Evolutionary conservation across 2,888 invertebrate genomes (phyloP).

Genomic region (Drosophila trichaetosa): DNA sequence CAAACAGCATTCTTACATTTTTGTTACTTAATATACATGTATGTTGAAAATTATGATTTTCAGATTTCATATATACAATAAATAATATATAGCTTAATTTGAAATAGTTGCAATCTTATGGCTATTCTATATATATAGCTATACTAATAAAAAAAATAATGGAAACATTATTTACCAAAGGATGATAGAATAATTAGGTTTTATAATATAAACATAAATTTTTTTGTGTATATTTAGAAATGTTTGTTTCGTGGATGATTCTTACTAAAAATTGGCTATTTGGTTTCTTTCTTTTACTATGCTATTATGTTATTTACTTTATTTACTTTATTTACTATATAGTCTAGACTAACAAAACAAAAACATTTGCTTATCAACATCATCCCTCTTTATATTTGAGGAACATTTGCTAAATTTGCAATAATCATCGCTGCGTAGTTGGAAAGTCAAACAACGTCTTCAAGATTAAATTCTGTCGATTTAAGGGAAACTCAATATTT

Average conservation of each 20-base stretch:
- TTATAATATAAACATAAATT: not conserved
- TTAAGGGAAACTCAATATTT: not conserved
- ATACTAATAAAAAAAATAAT: not conserved
- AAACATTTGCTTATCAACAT: not conserved
- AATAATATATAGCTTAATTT: not conserved
- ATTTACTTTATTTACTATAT: too few relatives aligned
- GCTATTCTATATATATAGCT: too few relatives aligned
- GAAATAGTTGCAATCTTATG: not conserved
- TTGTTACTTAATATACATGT: too few relatives aligned
- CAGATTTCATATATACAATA: not conserved
- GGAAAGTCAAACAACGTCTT: not conserved
- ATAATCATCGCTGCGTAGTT: not conserved
- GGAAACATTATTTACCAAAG: too few relatives aligned
- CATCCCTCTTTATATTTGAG: not conserved
- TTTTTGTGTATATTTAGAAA: not conserved
- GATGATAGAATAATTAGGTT: not conserved
- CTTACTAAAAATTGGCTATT: not conserved
- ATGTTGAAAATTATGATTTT: too few relatives aligned
- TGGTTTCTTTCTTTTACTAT: not conserved
- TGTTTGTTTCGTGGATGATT: not conserved
- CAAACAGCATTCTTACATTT: not conserved
- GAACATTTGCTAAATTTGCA: not conserved
- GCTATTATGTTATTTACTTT: not conserved
- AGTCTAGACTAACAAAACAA: not conserved
- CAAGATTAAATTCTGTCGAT: not conserved